Evolutionary conservation across 2,113 vertebrate species (phyloP).

Genomic region (Malaclemys terrapin): DNA sequence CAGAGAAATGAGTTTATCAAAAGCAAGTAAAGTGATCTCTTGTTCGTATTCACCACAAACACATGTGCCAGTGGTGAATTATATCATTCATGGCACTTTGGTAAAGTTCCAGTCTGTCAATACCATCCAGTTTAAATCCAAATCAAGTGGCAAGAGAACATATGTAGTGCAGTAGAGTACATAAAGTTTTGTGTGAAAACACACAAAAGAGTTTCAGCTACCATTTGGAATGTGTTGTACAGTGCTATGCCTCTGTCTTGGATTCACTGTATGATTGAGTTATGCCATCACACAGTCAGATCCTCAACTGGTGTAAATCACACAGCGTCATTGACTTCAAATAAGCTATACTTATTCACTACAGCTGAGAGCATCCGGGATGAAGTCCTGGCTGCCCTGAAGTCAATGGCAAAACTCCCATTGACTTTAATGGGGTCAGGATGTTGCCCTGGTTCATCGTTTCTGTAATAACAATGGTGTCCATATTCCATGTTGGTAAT

Average conservation of each 20-base stretch:
- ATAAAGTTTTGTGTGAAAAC: neutral
- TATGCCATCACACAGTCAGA: neutral
- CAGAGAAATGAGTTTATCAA: neutral
- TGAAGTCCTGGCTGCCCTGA: neutral
- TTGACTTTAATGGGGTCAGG: neutral
- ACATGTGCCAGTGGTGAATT: neutral
- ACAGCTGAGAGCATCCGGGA: neutral
- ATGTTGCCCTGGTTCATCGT: neutral
- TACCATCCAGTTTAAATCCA: neutral
- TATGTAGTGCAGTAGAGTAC: neutral
- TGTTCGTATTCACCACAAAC: neutral
- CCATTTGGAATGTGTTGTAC: neutral
- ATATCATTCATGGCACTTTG: neutral
- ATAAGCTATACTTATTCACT: neutral
- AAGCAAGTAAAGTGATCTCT: constrained; percentile 18
- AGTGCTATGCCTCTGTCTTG: neutral
- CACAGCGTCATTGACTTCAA: neutral
- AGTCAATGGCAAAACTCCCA: neutral
- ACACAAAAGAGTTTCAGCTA: neutral
- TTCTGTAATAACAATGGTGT: neutral
- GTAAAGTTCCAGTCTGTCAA: neutral
- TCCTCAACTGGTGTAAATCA: neutral
- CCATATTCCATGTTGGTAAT: neutral
- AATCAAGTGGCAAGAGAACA: neutral
- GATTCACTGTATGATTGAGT: neutral